These are phyloP conservation scores for Brachypterus glaber DNA, from an alignment of 2,888 invertebrate genomes.

Conservation along the genomic window DNA sequence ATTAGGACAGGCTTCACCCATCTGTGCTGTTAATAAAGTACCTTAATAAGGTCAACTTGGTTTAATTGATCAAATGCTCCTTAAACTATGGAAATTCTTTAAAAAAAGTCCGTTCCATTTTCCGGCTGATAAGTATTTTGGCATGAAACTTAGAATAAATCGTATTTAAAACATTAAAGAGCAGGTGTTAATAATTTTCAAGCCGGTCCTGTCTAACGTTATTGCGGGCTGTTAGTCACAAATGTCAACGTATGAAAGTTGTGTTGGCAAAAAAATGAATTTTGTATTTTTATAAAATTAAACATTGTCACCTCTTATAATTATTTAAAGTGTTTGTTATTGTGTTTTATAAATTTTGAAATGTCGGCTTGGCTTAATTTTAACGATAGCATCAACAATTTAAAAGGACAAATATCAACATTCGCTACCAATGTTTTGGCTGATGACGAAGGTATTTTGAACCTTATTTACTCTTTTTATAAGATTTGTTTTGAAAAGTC, in stretches of 20 bases:
- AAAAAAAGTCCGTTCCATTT: too few relatives aligned
- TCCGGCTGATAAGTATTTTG: too few relatives aligned
- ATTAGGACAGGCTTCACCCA: too few relatives aligned
- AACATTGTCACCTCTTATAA: conserved; percentile 4
- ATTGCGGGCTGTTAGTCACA: background rate
- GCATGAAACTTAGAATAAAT: too few relatives aligned
- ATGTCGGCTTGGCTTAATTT: conserved; percentile 64
- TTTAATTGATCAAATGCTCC: too few relatives aligned
- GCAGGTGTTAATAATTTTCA: too few relatives aligned
- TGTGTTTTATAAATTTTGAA: conserved; percentile 14
- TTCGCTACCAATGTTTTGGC: conserved; percentile 84
- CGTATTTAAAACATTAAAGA: too few relatives aligned
- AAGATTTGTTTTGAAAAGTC: conserved; percentile 14
- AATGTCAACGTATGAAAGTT: conserved; percentile 14
- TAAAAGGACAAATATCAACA: conserved; percentile 81
- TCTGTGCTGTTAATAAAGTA: too few relatives aligned
- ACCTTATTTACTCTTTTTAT: conserved; percentile 16
- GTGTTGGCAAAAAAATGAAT: conserved; percentile 19
- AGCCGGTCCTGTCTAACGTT: too few relatives aligned
- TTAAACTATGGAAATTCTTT: too few relatives aligned
- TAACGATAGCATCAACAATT: conserved; percentile 55
- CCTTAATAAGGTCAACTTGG: too few relatives aligned
- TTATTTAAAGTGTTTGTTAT: background rate
- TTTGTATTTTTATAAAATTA: conserved; percentile 11
- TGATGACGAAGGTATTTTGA: conserved; percentile 47